Conservation (phyloP, 2,113 vertebrate genomes). For the Sylvia atricapilla region DNA sequence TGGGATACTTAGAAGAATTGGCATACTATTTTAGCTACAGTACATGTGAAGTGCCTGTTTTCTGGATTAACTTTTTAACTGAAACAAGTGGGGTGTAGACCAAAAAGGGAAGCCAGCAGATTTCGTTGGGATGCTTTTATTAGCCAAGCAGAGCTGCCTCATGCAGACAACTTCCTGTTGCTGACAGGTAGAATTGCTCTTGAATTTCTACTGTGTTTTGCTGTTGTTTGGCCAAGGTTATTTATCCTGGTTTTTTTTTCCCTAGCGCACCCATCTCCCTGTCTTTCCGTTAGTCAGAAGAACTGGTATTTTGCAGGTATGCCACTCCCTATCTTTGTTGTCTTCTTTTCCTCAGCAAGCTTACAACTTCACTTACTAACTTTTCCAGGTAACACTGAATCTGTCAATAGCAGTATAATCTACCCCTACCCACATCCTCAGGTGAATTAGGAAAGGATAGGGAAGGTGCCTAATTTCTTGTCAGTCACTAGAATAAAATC, state of each 20-base stretch:
- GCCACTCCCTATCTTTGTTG: neutral
- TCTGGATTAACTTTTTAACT: neutral
- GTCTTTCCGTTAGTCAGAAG: neutral
- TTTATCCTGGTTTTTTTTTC: neutral
- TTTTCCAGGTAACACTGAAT: neutral
- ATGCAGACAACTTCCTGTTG: fast-evolving
- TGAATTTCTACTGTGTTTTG: neutral
- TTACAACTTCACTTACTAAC: neutral
- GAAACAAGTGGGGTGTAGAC: neutral
- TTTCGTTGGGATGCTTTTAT: neutral
- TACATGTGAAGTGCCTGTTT: neutral
- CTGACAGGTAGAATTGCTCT: neutral
- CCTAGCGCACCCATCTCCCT: neutral
- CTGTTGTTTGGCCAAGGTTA: neutral
- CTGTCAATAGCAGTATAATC: neutral
- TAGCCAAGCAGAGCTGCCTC: neutral
- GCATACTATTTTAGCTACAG: neutral
- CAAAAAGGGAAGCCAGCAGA: neutral
- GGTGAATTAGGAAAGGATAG: neutral
- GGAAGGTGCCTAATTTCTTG: neutral
- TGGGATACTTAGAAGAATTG: neutral
- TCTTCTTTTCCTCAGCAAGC: neutral
- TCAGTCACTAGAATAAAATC: neutral
- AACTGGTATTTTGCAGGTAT: neutral
- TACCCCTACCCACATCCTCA: neutral